A percentile compares a stretch with the other conserved stretches of the same genome.
phyloP scores from a whole-genome alignment of 2,888 invertebrate genomes.

The Nyleta sp. region DNA sequence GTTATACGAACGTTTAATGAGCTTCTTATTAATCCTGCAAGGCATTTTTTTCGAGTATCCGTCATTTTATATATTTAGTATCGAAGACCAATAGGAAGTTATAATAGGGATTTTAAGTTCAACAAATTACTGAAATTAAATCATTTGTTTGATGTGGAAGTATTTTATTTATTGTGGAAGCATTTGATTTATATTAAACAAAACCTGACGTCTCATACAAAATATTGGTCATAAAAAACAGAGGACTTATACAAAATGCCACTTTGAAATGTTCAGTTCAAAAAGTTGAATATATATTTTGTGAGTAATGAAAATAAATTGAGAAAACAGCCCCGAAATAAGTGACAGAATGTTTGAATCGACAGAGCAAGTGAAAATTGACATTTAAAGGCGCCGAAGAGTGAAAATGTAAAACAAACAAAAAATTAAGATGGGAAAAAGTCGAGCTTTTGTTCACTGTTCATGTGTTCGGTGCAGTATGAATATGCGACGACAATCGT shows the following conservation, averaged over 20 bases:
- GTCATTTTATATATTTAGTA: too few species aligned
- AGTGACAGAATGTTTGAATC: slow-evolving; percentile 36
- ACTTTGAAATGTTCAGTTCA: neutral
- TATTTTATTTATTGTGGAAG: too few species aligned
- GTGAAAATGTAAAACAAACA: neutral
- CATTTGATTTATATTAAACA: too few species aligned
- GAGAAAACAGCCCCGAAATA: slow-evolving; percentile 21
- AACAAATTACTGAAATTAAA: too few species aligned
- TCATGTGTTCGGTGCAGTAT: slow-evolving; percentile 77
- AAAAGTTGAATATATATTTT: slow-evolving; percentile 10
- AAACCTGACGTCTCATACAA: too few species aligned
- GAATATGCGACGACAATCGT: slow-evolving; percentile 80
- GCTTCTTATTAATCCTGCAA: neutral
- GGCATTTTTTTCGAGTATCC: too few species aligned
- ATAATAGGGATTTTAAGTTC: too few species aligned
- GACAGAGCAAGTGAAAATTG: slow-evolving; percentile 23
- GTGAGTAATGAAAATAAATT: slow-evolving; percentile 42
- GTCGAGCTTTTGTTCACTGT: slow-evolving; percentile 63
- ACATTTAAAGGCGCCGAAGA: too few species aligned
- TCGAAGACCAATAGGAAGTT: too few species aligned
- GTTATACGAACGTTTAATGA: slow-evolving; percentile 21
- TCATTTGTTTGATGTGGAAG: too few species aligned
- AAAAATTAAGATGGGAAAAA: slow-evolving; percentile 33
- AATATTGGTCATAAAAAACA: too few species aligned
- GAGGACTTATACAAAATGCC: too few species aligned